phyloP scores from a whole-genome alignment of 1,140 invertebrate species.

The Drosophila repleta region DNA sequence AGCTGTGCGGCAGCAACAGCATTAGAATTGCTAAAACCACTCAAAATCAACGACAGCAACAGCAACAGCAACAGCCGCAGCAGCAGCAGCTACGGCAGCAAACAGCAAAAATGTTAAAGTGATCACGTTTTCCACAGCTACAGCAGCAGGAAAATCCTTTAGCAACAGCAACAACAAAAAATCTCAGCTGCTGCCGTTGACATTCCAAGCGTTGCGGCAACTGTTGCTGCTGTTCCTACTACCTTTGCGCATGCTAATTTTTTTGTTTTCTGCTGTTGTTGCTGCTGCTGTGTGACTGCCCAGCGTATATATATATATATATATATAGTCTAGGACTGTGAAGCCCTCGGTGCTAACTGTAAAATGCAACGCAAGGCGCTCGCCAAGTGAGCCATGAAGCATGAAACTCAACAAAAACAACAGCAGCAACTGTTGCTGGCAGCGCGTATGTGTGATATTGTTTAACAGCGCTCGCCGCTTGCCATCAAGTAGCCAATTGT shows the following conservation, averaged over 20 bases:
- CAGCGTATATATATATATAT: slow-evolving; percentile 27
- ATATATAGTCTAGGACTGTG: slow-evolving; percentile 30
- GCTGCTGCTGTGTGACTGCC: slow-evolving; percentile 35
- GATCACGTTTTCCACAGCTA: slow-evolving; percentile 75
- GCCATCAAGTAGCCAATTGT: slow-evolving; percentile 49
- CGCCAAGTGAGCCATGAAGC: slow-evolving; percentile 73
- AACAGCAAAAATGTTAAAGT: slow-evolving; percentile 80
- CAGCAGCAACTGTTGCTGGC: slow-evolving; percentile 21
- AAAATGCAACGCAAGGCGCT: slow-evolving; percentile 54
- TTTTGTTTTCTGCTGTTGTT: slow-evolving; percentile 22
- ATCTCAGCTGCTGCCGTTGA: slow-evolving; percentile 77
- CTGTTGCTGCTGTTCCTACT: slow-evolving; percentile 24
- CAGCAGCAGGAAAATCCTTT: slow-evolving; percentile 59
- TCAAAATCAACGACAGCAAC: slow-evolving; percentile 60
- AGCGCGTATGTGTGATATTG: slow-evolving; percentile 50
- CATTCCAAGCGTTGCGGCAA: slow-evolving; percentile 61
- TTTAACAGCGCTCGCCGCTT: slow-evolving; percentile 3
- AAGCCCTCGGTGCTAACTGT: slow-evolving; percentile 69
- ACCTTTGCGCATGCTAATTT: slow-evolving; percentile 77
- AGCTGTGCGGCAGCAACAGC: slow-evolving; percentile 48
- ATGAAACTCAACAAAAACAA: slow-evolving; percentile 51
- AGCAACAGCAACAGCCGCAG: slow-evolving; percentile 44
- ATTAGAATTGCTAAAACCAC: slow-evolving; percentile 81
- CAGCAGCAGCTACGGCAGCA: slow-evolving; percentile 54
- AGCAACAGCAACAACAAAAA: slow-evolving; percentile 50